These are phyloP conservation scores for Nanorana parkeri DNA, from an alignment of 2,113 vertebrate species.

Conservation along the genomic window DNA sequence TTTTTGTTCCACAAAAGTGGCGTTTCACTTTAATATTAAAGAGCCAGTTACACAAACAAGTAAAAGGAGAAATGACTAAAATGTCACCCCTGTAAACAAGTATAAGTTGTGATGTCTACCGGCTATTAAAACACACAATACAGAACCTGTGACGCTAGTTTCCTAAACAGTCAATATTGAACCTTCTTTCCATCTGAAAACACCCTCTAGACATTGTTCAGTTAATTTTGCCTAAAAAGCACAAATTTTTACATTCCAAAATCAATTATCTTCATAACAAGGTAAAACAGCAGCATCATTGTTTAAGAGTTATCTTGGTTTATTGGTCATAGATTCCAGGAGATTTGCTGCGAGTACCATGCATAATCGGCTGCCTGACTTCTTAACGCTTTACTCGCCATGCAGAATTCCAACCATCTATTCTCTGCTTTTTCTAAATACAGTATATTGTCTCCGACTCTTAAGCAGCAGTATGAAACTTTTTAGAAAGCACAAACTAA, in stretches of 20 bases:
- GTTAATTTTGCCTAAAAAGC: slow-evolving; percentile 5
- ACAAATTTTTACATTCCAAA: slow-evolving; percentile 10
- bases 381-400: slow-evolving; percentile 28
- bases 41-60: too few relatives aligned
- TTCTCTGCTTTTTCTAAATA: too few relatives aligned
- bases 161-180: neutral
- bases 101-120: too few relatives aligned
- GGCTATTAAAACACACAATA: neutral
- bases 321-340: slow-evolving; percentile 54
- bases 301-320: slow-evolving; percentile 36
- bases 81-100: too few relatives aligned
- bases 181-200: slow-evolving; percentile 39
- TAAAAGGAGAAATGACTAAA: too few relatives aligned
- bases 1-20: too few relatives aligned
- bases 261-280: slow-evolving; percentile 50
- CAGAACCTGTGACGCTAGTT: slow-evolving; percentile 16
- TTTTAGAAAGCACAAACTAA: too few relatives aligned
- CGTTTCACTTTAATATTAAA: too few relatives aligned
- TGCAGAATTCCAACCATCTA: too few relatives aligned
- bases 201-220: slow-evolving; percentile 3
- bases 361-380: slow-evolving; percentile 42
- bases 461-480: too few relatives aligned
- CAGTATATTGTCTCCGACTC: too few relatives aligned
- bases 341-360: slow-evolving; percentile 52
- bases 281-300: slow-evolving; percentile 51